Evolutionary conservation across 2,113 vertebrate genomes (phyloP).

Genomic region (Arvicanthis niloticus): DNA sequence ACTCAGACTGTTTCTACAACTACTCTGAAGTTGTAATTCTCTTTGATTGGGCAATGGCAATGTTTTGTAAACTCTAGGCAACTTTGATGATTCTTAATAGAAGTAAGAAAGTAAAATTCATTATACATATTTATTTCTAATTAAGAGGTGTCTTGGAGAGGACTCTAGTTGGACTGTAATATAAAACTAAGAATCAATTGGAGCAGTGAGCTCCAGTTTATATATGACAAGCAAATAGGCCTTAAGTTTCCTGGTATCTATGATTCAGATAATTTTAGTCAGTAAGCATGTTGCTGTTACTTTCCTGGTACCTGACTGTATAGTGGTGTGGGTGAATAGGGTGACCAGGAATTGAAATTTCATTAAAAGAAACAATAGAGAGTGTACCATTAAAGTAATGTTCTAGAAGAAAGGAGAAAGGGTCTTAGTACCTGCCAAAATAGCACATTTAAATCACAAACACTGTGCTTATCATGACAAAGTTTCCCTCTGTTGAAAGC

Average conservation of each 20-base stretch:
- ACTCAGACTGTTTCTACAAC: rapidly evolving
- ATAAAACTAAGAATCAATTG: neutral
- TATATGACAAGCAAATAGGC: neutral
- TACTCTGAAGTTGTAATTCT: neutral
- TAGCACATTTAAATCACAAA: neutral
- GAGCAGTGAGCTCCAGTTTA: neutral
- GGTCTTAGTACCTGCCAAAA: neutral
- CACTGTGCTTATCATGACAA: neutral
- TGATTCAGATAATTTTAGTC: neutral
- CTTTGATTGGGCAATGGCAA: neutral
- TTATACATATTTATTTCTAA: neutral
- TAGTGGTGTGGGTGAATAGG: neutral
- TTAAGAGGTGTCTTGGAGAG: neutral
- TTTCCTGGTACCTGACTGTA: neutral
- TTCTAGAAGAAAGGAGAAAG: neutral
- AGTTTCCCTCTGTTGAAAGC: neutral
- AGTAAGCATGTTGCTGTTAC: neutral
- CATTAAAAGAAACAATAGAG: neutral
- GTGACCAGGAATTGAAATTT: neutral
- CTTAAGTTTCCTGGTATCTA: neutral
- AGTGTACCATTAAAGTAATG: neutral
- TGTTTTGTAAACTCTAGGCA: neutral
- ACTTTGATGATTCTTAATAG: neutral
- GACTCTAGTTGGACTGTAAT: neutral
- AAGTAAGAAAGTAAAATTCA: neutral